Evolutionary conservation across 2,888 invertebrate genomes (phyloP).

Genomic region (Coelopa pilipes): DNA sequence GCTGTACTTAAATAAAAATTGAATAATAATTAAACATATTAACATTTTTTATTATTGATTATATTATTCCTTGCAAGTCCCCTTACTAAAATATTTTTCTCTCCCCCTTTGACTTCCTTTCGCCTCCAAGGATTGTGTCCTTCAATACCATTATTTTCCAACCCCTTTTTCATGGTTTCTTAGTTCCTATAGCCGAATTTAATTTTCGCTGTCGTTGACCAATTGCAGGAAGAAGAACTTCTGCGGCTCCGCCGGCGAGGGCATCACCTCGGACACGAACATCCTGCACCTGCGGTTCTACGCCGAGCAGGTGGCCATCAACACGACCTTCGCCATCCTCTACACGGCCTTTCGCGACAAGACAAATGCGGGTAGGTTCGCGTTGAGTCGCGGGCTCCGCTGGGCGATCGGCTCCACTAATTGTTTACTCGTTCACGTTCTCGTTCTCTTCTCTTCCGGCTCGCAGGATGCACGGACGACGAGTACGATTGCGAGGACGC

Average conservation of each 20-base stretch:
- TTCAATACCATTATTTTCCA: too few species aligned
- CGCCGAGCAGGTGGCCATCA: constrained; percentile 72
- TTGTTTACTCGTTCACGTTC: constrained; percentile 37
- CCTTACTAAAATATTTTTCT: too few species aligned
- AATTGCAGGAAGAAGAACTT: constrained; percentile 73
- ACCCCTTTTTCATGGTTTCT: too few species aligned
- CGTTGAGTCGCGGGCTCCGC: not conserved
- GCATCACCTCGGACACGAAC: constrained; percentile 75
- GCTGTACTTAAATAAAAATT: too few species aligned
- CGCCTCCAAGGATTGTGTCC: too few species aligned
- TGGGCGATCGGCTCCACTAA: constrained; percentile 53
- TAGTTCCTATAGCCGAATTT: too few species aligned
- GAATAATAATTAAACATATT: too few species aligned
- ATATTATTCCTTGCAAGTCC: too few species aligned
- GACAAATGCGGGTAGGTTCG: constrained; percentile 66
- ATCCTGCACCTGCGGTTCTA: constrained; percentile 81
- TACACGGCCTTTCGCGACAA: constrained; percentile 79
- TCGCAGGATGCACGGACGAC: constrained; percentile 57
- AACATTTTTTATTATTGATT: too few species aligned
- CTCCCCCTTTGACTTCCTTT: too few species aligned
- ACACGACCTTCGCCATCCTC: constrained; percentile 76
- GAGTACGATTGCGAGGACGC: constrained; percentile 90
- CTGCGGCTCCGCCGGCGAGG: constrained; percentile 88
- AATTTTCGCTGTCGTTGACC: constrained; percentile 16
- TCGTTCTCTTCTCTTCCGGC: constrained; percentile 17